These are phyloP conservation scores for Alfaro cultratus DNA, from an alignment of 2,797 vertebrate species.

Conservation along the genomic window DNA sequence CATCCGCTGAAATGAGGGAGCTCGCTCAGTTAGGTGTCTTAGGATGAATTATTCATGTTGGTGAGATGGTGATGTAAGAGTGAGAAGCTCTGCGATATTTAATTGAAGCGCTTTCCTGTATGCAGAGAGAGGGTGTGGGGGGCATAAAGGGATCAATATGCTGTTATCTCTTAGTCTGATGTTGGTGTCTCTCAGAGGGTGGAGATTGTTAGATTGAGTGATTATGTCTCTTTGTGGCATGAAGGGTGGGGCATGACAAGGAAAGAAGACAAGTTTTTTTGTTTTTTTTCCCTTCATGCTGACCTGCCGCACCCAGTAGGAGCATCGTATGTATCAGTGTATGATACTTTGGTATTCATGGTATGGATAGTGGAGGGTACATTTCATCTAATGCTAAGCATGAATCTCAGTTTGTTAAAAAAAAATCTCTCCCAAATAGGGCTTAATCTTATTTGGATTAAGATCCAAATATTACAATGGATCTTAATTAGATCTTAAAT, in stretches of 20 bases:
- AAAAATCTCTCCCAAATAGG: not conserved
- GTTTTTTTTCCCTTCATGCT: not conserved
- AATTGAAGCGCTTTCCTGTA: constrained; percentile 60
- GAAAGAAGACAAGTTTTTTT: not conserved
- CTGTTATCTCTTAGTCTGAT: constrained; percentile 42
- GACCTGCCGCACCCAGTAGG: constrained; percentile 57
- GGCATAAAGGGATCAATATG: constrained; percentile 56
- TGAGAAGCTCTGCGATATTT: constrained; percentile 62
- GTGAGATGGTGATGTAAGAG: constrained; percentile 69
- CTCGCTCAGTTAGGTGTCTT: constrained; percentile 38
- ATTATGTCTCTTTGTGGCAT: constrained; percentile 32
- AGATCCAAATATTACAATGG: too few relatives aligned
- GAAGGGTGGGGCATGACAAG: constrained; percentile 14
- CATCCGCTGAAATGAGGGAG: constrained; percentile 23
- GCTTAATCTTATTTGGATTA: too few relatives aligned
- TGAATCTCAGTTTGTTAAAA: not conserved
- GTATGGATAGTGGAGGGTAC: not conserved
- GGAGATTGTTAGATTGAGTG: constrained; percentile 46
- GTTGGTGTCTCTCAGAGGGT: constrained; percentile 43
- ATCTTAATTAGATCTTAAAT: too few relatives aligned
- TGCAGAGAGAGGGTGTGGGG: constrained; percentile 42
- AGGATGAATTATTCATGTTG: constrained; percentile 72
- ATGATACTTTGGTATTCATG: constrained; percentile 1
- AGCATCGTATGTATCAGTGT: not conserved
- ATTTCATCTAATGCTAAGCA: not conserved